Percentiles rank a stretch among this genome's conserved stretches.
These are phyloP conservation scores for Lutjanus campechanus DNA, from an alignment of 2,797 vertebrate species.

Conservation along the genomic window DNA sequence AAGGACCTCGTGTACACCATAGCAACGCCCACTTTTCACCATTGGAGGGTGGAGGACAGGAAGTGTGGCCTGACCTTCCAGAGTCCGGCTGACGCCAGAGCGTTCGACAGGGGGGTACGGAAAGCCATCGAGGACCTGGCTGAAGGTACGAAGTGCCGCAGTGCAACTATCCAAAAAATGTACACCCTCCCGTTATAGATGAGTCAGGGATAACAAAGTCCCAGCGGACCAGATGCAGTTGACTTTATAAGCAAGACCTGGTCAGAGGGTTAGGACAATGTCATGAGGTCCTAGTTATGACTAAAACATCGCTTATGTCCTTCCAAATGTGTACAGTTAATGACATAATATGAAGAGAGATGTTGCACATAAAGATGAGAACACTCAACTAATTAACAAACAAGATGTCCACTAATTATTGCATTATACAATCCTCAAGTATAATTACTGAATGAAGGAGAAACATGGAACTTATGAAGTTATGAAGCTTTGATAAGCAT, in stretches of 20 bases:
- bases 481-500: too few relatives aligned
- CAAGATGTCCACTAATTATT: too few relatives aligned
- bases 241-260: neutral
- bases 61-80: conserved; percentile 97
- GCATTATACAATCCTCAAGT: too few relatives aligned
- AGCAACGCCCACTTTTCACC: conserved; percentile 98
- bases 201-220: neutral
- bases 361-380: too few relatives aligned
- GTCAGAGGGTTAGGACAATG: neutral
- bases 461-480: too few relatives aligned
- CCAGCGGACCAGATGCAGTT: neutral
- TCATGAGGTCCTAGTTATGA: too few relatives aligned
- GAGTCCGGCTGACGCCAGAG: conserved; percentile 96
- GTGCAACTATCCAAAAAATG: neutral
- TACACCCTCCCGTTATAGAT: neutral
- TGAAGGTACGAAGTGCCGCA: conserved; percentile 86
- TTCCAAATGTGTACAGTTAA: neutral
- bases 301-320: neutral
- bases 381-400: too few relatives aligned
- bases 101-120: conserved; percentile 97
- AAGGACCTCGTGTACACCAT: conserved; percentile 98
- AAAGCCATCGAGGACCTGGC: conserved; percentile 98
- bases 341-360: too few relatives aligned
- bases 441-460: too few relatives aligned
- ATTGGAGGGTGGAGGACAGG: conserved; percentile 97